A percentile compares a stretch with the other conserved stretches of the same genome.
Evolutionary conservation across 2,888 invertebrate genomes (phyloP).

Genomic region (Drosophila neutralis): DNA sequence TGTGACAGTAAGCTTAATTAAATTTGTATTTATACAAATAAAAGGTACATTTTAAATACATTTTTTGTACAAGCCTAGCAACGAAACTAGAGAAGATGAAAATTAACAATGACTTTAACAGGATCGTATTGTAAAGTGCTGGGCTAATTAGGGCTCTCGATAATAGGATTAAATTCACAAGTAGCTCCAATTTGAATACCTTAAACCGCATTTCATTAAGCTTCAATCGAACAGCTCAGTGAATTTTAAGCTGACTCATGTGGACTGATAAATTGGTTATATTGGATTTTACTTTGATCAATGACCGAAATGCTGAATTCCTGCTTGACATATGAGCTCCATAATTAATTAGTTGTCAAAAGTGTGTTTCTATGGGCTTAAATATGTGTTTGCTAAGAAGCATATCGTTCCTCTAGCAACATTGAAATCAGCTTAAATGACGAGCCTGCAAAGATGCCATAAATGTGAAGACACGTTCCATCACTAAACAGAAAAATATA

Average conservation of each 20-base stretch:
- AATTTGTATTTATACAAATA: not conserved
- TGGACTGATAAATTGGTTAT: not conserved
- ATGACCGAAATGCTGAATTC: not conserved
- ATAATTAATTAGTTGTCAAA: not conserved
- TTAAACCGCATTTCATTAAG: not conserved
- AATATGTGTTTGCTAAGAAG: not conserved
- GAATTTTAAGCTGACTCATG: not conserved
- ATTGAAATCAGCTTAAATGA: constrained; percentile 14
- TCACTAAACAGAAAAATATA: not conserved
- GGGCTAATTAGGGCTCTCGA: not conserved
- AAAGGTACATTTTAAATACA: not conserved
- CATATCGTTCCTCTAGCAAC: constrained; percentile 29
- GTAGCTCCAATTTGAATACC: not conserved
- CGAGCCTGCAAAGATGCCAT: constrained; percentile 4
- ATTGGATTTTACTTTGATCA: constrained; percentile 2
- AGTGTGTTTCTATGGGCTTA: not conserved
- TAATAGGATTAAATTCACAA: not conserved
- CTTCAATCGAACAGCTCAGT: not conserved
- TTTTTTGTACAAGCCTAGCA: fast-evolving
- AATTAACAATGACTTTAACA: not conserved
- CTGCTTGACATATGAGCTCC: not conserved
- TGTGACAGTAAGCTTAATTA: not conserved
- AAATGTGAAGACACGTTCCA: constrained; percentile 16
- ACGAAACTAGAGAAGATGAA: not conserved
- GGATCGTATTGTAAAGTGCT: not conserved